phyloP scores from a whole-genome alignment of 92 coral and sea anemone species.

The Epizoanthus illoricatus region DNA sequence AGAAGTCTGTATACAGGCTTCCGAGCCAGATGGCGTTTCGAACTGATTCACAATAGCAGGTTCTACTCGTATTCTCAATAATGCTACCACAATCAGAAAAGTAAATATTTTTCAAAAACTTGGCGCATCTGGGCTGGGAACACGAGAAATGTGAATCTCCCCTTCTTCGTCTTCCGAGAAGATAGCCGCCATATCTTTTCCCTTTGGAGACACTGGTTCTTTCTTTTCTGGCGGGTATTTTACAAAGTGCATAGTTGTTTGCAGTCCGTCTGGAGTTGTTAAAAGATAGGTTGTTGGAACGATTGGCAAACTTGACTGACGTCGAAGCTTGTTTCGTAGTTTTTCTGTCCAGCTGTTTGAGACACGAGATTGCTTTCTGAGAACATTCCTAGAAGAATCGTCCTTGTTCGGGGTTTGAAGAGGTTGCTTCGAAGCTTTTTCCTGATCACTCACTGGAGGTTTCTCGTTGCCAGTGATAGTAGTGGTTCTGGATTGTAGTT shows the following conservation, averaged over 20 bases:
- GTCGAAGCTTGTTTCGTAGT: slow-evolving; percentile 74
- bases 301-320: slow-evolving; percentile 93
- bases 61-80: not conserved
- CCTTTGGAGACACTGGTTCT: slow-evolving; percentile 49
- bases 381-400: slow-evolving; percentile 6
- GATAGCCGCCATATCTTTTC: slow-evolving; percentile 50
- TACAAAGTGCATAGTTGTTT: slow-evolving; percentile 84
- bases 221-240: slow-evolving; percentile 86
- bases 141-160: slow-evolving; percentile 94
- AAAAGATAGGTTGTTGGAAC: slow-evolving; percentile 97
- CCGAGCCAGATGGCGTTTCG: too few species aligned
- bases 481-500: slow-evolving; percentile 38
- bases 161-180: slow-evolving; percentile 98
- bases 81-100: not conserved
- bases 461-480: not conserved
- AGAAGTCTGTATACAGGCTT: too few species aligned
- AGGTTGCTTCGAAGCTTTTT: slow-evolving; percentile 3
- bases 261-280: slow-evolving; percentile 86
- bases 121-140: slow-evolving; percentile 94
- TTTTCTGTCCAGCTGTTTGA: slow-evolving; percentile 79
- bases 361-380: slow-evolving; percentile 58
- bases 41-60: not conserved
- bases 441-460: not conserved
- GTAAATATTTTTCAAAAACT: slow-evolving; percentile 57
- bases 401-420: slow-evolving; percentile 2